Evolutionary conservation across 2,797 vertebrate genomes (phyloP), one percentile per base, ranked within the genome.

Genomic region (Peromyscus aztecus): DNA sequence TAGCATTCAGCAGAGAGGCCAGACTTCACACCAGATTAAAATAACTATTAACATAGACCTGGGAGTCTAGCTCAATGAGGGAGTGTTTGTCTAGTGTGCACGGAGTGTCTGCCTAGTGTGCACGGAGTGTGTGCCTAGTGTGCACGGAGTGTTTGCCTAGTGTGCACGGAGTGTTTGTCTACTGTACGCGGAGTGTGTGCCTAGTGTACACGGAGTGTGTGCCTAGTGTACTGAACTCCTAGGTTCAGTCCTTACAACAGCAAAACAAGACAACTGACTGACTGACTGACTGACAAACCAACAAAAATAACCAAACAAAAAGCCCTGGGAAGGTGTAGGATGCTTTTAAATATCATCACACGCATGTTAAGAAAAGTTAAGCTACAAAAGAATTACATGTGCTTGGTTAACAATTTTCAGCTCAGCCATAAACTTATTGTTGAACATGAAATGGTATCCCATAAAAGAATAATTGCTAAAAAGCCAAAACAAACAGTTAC

Each of bases 321-420:
- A 94, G 86, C 27, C 92, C 81, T 71, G 52, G 29, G 37, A 29
- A 75, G 43, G 14, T 52, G 24, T 55, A 61, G 4, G 1, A 29
- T 61, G 9, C 34, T 80, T n/a, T 90, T 34, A 83, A 93, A 63
- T 69, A 94, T 1, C 43, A 57, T 37, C 29, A 80, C 8, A 27
- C 23, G 89, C 17, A 83, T 61, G 14, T 75, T 83, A 78, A 80
- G 83, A 94, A 61, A 77, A 69, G 40, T 40, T 86, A 23, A 95
- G 59, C 31, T 57, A 78, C 23, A 23, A 73, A 75, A 93, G 84
- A 80, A 40, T 84, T 69, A 49, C 43, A 17, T 49, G 55, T 89
- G 52, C 80, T 89, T 80, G 37, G 24, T 49, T 89, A 69, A 91
- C 10, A 81, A 76, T 67, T 83, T 90, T 65, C 29, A 65, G 57